Percentiles rank a stretch among this genome's conserved stretches.
Evolutionary conservation across 2,797 vertebrate species (phyloP).

Genomic region (Microctenopoma stevenorrisi): DNA sequence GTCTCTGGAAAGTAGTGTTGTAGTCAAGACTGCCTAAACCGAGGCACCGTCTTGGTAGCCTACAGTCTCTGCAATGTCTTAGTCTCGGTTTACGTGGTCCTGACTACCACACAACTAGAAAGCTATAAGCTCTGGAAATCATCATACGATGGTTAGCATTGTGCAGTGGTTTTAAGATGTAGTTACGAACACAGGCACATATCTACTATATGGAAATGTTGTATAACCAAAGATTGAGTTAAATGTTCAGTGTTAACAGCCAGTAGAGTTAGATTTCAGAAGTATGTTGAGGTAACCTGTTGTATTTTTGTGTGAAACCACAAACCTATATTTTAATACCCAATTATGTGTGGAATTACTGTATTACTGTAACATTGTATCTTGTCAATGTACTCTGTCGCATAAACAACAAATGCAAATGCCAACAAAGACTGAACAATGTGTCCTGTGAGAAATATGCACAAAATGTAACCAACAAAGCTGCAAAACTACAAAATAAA

Average conservation of each 20-base stretch:
- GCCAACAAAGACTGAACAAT: conserved; percentile 2
- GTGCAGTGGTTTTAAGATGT: conserved; percentile 24
- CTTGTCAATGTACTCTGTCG: conserved; percentile 30
- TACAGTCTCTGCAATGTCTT: no score
- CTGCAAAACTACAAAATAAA: background rate
- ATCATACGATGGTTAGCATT: background rate
- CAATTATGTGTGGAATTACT: conserved; percentile 35
- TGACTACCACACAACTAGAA: no score
- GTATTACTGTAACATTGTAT: conserved; percentile 32
- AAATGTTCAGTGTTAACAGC: conserved; percentile 46
- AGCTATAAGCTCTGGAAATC: background rate
- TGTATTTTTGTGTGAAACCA: conserved; percentile 23
- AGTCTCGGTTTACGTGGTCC: no score
- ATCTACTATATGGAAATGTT: conserved; percentile 35
- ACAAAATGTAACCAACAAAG: background rate
- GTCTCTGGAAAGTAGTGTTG: background rate
- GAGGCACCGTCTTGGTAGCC: no score
- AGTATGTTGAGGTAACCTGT: background rate
- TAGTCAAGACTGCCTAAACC: no score
- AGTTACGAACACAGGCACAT: conserved; percentile 6
- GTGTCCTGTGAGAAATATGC: background rate
- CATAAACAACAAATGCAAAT: conserved; percentile 35
- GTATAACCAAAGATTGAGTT: conserved; percentile 60
- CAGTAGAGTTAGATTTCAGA: background rate
- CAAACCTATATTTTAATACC: conserved; percentile 36